Percentiles rank a stretch among this genome's conserved stretches.
Conservation (phyloP, 2,888 invertebrate species). For the Brenthis ino region DNA sequence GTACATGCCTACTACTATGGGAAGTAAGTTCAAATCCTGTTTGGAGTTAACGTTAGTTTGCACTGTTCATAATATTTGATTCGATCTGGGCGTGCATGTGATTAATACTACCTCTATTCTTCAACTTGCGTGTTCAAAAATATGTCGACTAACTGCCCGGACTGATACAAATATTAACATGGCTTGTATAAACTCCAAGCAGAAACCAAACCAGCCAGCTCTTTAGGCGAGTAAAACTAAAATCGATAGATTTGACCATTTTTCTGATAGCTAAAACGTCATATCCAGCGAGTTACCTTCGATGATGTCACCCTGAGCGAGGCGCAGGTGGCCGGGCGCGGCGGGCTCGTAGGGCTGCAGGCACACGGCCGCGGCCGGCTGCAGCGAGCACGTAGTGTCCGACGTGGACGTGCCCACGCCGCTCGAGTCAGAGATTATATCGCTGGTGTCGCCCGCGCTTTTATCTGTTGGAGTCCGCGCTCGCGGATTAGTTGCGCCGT, state of each 20-base stretch:
- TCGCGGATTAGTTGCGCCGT: slow-evolving; percentile 46
- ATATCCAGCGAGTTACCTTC: slow-evolving; percentile 83
- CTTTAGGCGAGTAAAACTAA: neutral
- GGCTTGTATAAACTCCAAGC: neutral
- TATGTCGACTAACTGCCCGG: neutral
- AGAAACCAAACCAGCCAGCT: neutral
- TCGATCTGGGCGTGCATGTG: too few species aligned
- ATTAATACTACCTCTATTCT: too few species aligned
- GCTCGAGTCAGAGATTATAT: slow-evolving; percentile 95
- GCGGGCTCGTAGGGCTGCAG: slow-evolving; percentile 89
- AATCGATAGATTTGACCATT: neutral
- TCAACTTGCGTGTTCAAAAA: neutral
- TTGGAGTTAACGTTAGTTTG: too few species aligned
- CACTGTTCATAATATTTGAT: too few species aligned
- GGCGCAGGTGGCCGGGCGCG: slow-evolving; percentile 89
- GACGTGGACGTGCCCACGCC: slow-evolving; percentile 95
- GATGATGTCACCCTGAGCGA: slow-evolving; percentile 94
- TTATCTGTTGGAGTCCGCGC: slow-evolving; percentile 86
- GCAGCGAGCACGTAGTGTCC: slow-evolving; percentile 90
- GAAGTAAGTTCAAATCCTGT: neutral
- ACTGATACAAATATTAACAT: neutral
- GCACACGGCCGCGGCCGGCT: slow-evolving; percentile 90
- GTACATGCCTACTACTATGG: slow-evolving; percentile 12
- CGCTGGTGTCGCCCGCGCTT: slow-evolving; percentile 93
- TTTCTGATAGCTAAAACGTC: neutral